A percentile compares a stretch with the other conserved stretches of the same genome.
Conservation (phyloP, 2,113 vertebrate genomes). For the Mionectes macconnelli region DNA sequence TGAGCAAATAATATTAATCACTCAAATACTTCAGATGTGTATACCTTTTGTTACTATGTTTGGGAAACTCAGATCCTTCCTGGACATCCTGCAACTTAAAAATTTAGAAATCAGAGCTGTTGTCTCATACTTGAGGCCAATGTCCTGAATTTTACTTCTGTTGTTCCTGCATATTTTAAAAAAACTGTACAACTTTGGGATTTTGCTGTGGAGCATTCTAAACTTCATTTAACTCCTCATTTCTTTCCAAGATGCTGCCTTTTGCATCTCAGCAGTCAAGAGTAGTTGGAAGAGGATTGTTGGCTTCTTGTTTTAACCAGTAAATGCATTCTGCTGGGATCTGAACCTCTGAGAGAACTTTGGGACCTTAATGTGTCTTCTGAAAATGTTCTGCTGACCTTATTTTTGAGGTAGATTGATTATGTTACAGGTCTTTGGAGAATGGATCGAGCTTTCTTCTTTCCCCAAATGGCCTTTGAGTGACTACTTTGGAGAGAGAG, state of each 20-base stretch:
- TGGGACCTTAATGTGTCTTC: not conserved
- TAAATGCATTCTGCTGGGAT: not conserved
- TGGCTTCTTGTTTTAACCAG: not conserved
- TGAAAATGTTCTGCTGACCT: not conserved
- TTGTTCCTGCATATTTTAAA: not conserved
- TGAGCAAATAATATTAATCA: not conserved
- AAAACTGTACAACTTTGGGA: accelerated
- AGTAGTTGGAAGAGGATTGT: not conserved
- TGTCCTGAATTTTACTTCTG: not conserved
- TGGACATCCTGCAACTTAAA: not conserved
- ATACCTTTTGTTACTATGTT: not conserved
- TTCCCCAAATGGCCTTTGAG: not conserved
- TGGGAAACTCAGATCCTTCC: not conserved
- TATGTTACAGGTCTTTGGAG: not conserved
- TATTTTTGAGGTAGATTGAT: not conserved
- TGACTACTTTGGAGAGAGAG: not conserved
- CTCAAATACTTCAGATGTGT: not conserved
- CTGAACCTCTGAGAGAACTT: not conserved
- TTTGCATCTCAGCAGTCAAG: not conserved
- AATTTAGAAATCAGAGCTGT: not conserved
- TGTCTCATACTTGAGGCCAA: not conserved
- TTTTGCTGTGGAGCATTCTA: not conserved
- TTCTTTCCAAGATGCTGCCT: not conserved
- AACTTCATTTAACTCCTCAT: not conserved
- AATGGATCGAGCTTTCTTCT: not conserved